phyloP scores from a whole-genome alignment of 2,797 vertebrate genomes.

The Pipistrellus pipistrellus region DNA sequence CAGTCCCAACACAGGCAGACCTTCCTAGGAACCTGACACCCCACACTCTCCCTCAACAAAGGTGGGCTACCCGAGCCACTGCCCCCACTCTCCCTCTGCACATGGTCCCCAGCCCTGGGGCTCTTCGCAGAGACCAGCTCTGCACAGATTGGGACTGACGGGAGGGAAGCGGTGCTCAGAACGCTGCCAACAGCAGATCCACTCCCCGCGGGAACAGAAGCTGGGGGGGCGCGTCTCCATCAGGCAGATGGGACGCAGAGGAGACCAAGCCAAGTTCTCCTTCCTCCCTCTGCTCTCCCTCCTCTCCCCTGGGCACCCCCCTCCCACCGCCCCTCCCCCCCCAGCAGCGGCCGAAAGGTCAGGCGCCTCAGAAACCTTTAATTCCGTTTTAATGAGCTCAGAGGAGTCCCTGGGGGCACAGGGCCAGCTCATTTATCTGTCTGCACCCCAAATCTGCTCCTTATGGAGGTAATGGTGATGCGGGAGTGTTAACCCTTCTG shows the following conservation, averaged over 20 bases:
- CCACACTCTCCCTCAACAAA: not conserved
- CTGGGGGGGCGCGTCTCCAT: not conserved
- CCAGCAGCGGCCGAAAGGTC: slow-evolving; percentile 80
- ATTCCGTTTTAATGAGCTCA: slow-evolving; percentile 81
- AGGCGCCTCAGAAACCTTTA: slow-evolving; percentile 69
- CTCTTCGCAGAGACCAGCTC: not conserved
- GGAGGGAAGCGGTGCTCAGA: not conserved
- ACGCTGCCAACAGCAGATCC: slow-evolving; percentile 9
- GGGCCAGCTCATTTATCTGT: slow-evolving; percentile 42
- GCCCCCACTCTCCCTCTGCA: not conserved
- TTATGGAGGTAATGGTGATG: not conserved
- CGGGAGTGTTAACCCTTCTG: not conserved
- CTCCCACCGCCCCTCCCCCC: not conserved
- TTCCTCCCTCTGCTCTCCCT: not conserved
- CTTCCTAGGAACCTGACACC: not conserved
- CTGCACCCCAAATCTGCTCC: not conserved
- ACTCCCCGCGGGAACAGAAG: slow-evolving; percentile 35
- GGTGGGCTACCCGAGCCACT: not conserved
- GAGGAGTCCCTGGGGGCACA: not conserved
- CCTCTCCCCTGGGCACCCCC: not conserved
- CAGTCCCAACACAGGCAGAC: not conserved
- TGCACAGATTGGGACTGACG: not conserved
- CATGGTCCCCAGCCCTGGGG: not conserved
- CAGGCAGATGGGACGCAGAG: slow-evolving; percentile 50
- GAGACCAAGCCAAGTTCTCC: slow-evolving; percentile 1